A percentile compares a stretch with the other conserved stretches of the same genome.
phyloP scores from a whole-genome alignment of 2,888 invertebrate species.

The Protophormia terraenovae region DNA sequence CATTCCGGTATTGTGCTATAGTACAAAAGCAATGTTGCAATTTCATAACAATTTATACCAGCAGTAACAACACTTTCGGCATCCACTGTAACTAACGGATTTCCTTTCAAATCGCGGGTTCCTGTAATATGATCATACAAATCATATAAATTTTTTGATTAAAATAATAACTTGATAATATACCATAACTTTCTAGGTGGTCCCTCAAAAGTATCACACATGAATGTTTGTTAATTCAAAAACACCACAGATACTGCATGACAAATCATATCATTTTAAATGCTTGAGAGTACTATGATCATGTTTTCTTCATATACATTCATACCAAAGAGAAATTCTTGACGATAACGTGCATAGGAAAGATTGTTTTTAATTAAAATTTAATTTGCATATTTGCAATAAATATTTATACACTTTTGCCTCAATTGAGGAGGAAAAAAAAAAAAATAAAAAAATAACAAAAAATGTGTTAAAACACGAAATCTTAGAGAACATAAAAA shows the following conservation, averaged over 20 bases:
- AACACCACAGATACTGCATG: background rate
- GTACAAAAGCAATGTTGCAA: constrained; percentile 87
- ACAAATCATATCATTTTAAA: constrained; percentile 22
- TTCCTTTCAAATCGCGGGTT: constrained; percentile 85
- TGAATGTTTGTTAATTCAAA: constrained; percentile 9
- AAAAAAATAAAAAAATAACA: too few relatives aligned
- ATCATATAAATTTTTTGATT: constrained; percentile 28
- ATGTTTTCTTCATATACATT: background rate
- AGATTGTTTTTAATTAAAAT: constrained; percentile 57
- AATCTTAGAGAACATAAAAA: background rate
- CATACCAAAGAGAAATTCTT: constrained; percentile 50
- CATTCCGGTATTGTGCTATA: constrained; percentile 86
- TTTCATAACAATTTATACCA: constrained; percentile 85
- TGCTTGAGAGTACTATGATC: background rate
- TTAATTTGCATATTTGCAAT: constrained; percentile 64
- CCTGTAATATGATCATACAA: constrained; percentile 82
- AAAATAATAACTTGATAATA: background rate
- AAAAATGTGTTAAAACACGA: constrained; percentile 34
- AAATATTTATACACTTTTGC: constrained; percentile 38
- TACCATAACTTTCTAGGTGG: constrained; percentile 27
- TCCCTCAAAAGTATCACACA: background rate
- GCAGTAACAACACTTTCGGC: constrained; percentile 84
- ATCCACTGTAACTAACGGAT: constrained; percentile 86
- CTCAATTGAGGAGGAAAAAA: background rate
- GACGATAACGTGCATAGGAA: background rate